phyloP scores from a whole-genome alignment of 2,797 vertebrate genomes.

The Gambusia yucatana region DNA sequence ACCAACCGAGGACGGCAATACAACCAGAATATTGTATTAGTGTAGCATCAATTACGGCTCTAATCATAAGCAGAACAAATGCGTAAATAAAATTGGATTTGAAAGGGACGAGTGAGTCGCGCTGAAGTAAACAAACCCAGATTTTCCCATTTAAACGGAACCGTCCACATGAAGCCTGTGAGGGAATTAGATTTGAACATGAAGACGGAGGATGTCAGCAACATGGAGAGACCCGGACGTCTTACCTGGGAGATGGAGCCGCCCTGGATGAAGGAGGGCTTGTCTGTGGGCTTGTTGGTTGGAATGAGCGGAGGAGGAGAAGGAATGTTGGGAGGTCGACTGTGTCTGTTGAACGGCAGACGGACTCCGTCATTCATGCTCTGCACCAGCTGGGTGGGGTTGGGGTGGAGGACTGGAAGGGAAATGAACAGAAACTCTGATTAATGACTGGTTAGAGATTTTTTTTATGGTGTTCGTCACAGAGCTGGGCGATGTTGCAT shows the following conservation, averaged over 20 bases:
- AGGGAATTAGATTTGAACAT: constrained; percentile 9
- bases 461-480: too few relatives aligned
- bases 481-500: too few relatives aligned
- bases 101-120: not conserved
- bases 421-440: constrained; percentile 3
- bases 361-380: constrained; percentile 90
- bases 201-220: not conserved
- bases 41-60: not conserved
- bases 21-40: not conserved
- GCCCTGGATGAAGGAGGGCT: constrained; percentile 97
- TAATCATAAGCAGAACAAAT: not conserved
- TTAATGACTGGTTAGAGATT: not conserved
- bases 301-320: constrained; percentile 98
- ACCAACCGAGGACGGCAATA: not conserved
- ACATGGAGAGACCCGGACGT: not conserved
- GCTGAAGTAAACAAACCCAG: constrained; percentile 16
- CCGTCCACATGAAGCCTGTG: constrained; percentile 3
- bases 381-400: constrained; percentile 91
- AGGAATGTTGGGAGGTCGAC: constrained; percentile 89
- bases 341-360: constrained; percentile 89
- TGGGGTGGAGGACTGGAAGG: constrained; percentile 90
- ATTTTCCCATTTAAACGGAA: constrained; percentile 1
- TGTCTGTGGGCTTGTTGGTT: constrained; percentile 96
- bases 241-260: constrained; percentile 97
- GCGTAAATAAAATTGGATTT: not conserved